Percentiles rank a stretch among this genome's conserved stretches.
These are phyloP conservation scores for Bombylius major DNA, from an alignment of 2,888 invertebrate genomes.

Conservation along the genomic window DNA sequence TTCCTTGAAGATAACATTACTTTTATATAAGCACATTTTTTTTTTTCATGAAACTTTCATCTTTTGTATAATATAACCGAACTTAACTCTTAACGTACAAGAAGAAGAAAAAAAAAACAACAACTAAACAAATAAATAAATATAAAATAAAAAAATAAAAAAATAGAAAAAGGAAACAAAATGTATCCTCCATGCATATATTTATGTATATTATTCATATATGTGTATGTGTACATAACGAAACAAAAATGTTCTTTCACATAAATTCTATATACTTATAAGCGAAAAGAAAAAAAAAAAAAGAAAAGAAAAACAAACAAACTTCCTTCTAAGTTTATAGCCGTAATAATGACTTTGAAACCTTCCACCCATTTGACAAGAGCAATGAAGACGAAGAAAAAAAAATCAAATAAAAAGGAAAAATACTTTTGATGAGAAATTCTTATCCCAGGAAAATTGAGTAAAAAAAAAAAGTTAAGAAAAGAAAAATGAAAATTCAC, in stretches of 20 bases:
- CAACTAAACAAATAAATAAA: background rate
- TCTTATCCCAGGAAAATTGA: background rate
- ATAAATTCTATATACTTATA: background rate
- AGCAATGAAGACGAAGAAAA: background rate
- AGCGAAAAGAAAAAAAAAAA: background rate
- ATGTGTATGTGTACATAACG: background rate
- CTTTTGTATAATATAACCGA: background rate
- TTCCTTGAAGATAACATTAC: too few species aligned
- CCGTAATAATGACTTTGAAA: slow-evolving; percentile 5
- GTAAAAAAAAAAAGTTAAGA: background rate
- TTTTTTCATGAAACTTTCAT: background rate
- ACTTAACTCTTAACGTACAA: background rate
- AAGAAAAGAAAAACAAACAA: background rate
- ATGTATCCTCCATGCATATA: background rate
- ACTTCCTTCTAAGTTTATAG: slow-evolving; percentile 2
- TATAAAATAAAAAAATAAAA: too few species aligned
- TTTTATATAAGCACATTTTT: background rate
- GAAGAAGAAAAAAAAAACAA: background rate
- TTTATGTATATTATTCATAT: background rate
- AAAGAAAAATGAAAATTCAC: background rate
- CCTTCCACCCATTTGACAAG: background rate
- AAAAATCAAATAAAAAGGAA: background rate
- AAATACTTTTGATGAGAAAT: background rate
- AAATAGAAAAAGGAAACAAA: too few species aligned
- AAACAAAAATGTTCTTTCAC: too few species aligned